phyloP scores from a whole-genome alignment of 2,888 invertebrate species.

The Eueremaeus valkanovi region DNA sequence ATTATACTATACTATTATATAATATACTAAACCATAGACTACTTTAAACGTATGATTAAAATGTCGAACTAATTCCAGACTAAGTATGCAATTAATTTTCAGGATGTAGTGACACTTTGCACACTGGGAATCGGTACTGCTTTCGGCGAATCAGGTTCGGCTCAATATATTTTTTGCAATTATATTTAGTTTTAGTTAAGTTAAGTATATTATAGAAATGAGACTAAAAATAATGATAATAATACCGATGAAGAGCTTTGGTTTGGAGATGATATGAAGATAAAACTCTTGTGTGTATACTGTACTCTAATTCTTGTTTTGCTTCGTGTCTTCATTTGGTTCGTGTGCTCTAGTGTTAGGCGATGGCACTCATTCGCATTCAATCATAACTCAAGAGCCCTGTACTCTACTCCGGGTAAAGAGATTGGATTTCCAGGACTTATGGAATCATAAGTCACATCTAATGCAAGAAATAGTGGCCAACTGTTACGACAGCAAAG shows the following conservation, averaged over 20 bases:
- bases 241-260: no score
- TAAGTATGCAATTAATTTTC: no score
- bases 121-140: conserved; percentile 69
- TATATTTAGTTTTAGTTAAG: no score
- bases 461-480: conserved; percentile 67
- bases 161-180: no score
- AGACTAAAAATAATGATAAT: neutral
- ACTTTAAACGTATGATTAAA: no score
- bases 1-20: no score
- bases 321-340: neutral
- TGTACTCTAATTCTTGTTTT: neutral
- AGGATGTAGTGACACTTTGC: conserved; percentile 65
- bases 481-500: conserved; percentile 26
- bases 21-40: no score
- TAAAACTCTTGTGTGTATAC: no score
- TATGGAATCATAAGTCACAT: conserved; percentile 64
- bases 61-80: no score
- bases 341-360: conserved; percentile 58
- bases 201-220: neutral
- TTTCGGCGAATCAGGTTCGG: conserved; percentile 63
- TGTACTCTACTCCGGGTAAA: conserved; percentile 71
- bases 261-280: no score
- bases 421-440: conserved; percentile 68
- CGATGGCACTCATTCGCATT: conserved; percentile 66
- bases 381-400: conserved; percentile 67